Evolutionary conservation across 2,113 vertebrate species (phyloP).

Genomic region (Hemicordylus capensis): DNA sequence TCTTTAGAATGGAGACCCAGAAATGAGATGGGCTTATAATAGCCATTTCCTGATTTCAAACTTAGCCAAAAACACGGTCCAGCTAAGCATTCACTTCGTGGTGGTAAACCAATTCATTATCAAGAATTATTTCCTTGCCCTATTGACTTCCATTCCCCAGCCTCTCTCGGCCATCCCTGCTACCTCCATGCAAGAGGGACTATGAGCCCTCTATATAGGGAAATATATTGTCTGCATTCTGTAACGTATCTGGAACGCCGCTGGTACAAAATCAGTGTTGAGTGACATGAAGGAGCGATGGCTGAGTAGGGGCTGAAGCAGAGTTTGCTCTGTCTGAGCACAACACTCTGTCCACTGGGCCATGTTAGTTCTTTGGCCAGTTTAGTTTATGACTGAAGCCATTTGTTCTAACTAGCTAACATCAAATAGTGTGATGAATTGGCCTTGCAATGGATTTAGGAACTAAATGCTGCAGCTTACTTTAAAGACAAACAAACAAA

Average conservation of each 20-base stretch:
- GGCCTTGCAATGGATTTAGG: background rate
- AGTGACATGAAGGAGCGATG: background rate
- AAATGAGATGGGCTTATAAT: too few species aligned
- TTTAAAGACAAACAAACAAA: too few species aligned
- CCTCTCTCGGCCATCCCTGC: background rate
- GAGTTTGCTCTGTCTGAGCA: background rate
- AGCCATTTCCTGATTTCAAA: background rate
- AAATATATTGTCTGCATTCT: background rate
- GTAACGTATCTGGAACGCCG: constrained; percentile 13
- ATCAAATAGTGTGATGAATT: background rate
- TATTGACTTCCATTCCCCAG: background rate
- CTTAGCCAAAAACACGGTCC: background rate
- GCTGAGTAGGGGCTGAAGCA: background rate
- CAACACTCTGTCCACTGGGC: background rate
- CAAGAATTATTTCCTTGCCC: background rate
- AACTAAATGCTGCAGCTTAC: background rate
- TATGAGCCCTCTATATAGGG: background rate
- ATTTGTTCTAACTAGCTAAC: background rate
- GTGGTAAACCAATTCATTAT: background rate
- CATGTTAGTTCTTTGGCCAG: background rate
- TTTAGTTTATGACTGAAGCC: background rate
- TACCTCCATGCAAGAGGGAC: background rate
- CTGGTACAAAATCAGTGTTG: background rate
- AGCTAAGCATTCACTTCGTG: background rate
- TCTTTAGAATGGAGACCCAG: too few species aligned